Conservation (phyloP, 2,113 vertebrate species). For the Chionodraco myersi region DNA sequence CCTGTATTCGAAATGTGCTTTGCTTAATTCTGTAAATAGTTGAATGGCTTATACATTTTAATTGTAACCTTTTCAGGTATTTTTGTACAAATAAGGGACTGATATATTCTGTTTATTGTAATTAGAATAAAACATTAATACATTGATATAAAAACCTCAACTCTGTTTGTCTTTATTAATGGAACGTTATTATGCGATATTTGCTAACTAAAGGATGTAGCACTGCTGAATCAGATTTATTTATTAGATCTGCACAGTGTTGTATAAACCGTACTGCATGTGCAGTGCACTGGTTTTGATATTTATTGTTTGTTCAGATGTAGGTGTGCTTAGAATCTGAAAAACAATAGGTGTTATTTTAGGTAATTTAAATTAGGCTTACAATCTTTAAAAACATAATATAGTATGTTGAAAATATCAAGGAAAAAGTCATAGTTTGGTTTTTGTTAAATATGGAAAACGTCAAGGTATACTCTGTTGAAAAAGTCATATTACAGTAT, state of each 20-base stretch:
- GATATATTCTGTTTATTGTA: conserved; percentile 97
- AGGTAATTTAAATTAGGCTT: too few relatives aligned
- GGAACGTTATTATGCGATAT: neutral
- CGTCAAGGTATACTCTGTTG: too few relatives aligned
- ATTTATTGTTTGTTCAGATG: neutral
- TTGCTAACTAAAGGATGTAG: neutral
- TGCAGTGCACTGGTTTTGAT: neutral
- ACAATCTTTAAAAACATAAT: too few relatives aligned
- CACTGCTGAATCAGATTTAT: neutral
- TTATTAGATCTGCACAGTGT: neutral
- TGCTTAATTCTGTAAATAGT: conserved; percentile 93
- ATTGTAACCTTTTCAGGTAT: conserved; percentile 98
- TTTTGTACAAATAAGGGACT: conserved; percentile 99
- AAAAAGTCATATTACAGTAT: too few relatives aligned
- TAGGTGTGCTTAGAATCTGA: neutral
- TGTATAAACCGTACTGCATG: neutral
- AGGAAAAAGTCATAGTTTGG: too few relatives aligned
- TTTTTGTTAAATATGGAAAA: too few relatives aligned
- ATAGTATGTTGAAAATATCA: too few relatives aligned
- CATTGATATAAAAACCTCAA: conserved; percentile 86
- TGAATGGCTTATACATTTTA: conserved; percentile 92
- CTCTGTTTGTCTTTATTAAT: conserved; percentile 65
- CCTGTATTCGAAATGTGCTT: conserved; percentile 89
- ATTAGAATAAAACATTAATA: conserved; percentile 98
- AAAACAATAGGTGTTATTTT: neutral